Percentiles rank a stretch among this genome's conserved stretches.
Conservation (phyloP, 1,140 invertebrate genomes). For the Drosophila arawakana region DNA sequence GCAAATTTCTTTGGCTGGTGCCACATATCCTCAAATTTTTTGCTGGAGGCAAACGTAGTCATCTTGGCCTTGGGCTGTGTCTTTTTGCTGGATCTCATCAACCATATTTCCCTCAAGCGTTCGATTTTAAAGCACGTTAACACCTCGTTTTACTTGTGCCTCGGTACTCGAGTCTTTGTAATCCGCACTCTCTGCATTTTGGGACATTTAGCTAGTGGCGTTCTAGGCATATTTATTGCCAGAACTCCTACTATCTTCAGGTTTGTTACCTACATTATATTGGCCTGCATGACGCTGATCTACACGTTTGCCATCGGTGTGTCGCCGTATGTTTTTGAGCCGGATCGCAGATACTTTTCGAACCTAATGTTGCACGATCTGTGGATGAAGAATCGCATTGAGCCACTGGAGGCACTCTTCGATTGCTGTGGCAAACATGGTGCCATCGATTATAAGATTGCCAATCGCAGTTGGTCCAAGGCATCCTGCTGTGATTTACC, state of each 20-base stretch:
- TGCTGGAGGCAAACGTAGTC: conserved; percentile 52
- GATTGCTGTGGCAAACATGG: conserved; percentile 56
- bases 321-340: conserved; percentile 13
- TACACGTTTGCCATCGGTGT: conserved; percentile 33
- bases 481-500: conserved; percentile 44
- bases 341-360: conserved; percentile 20
- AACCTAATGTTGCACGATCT: conserved; percentile 27
- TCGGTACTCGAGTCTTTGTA: conserved; percentile 30
- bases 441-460: conserved; percentile 41
- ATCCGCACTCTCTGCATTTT: conserved; percentile 18
- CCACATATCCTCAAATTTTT: conserved; percentile 34
- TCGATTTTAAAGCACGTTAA: conserved; percentile 5
- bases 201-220: conserved; percentile 14
- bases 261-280: conserved; percentile 38
- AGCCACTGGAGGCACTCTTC: conserved; percentile 34
- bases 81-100: conserved; percentile 50
- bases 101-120: conserved; percentile 24
- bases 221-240: conserved; percentile 49
- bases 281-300: conserved; percentile 8
- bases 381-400: conserved; percentile 24
- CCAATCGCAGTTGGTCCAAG: conserved; percentile 47
- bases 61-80: conserved; percentile 45
- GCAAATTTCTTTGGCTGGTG: not conserved
- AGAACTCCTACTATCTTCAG: conserved; percentile 9
- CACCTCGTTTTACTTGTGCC: not conserved